Evolutionary conservation across 1,140 invertebrate species (phyloP).

Genomic region (Drosophila leontia): DNA sequence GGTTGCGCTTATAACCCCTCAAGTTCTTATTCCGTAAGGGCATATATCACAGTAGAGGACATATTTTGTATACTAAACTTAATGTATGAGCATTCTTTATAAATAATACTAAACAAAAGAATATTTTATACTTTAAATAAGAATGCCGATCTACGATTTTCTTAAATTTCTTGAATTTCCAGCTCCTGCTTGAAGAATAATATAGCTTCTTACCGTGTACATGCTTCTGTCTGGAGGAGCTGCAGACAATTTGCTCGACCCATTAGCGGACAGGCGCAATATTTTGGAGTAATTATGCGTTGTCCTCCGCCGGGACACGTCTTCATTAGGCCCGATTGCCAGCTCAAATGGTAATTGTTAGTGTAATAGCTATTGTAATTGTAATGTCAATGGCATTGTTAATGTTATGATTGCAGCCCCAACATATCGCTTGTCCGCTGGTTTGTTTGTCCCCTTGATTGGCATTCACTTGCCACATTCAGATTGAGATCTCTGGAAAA

Average conservation of each 20-base stretch:
- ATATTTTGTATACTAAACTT: no score
- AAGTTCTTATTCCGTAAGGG: no score
- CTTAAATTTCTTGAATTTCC: neutral
- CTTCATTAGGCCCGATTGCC: conserved; percentile 63
- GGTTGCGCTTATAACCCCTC: no score
- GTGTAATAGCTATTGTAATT: conserved; percentile 56
- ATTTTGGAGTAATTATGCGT: conserved; percentile 72
- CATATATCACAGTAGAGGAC: no score
- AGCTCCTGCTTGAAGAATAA: neutral
- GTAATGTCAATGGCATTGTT: conserved; percentile 70
- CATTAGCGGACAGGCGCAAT: conserved; percentile 69
- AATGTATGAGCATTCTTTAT: no score
- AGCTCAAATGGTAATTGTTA: conserved; percentile 47
- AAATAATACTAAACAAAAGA: no score
- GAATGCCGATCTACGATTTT: neutral
- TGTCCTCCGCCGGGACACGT: conserved; percentile 44
- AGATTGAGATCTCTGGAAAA: conserved; percentile 57
- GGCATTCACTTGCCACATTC: conserved; percentile 80
- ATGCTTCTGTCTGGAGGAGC: neutral
- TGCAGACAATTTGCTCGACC: conserved; percentile 50
- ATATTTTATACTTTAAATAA: neutral
- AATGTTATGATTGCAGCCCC: conserved; percentile 66
- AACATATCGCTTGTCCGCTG: conserved; percentile 25
- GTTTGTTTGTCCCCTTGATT: conserved; percentile 79
- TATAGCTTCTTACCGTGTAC: conserved; percentile 3